Base-by-base conservation (phyloP, 2,113 vertebrate species). In the Pampusana beccarii region DNA sequence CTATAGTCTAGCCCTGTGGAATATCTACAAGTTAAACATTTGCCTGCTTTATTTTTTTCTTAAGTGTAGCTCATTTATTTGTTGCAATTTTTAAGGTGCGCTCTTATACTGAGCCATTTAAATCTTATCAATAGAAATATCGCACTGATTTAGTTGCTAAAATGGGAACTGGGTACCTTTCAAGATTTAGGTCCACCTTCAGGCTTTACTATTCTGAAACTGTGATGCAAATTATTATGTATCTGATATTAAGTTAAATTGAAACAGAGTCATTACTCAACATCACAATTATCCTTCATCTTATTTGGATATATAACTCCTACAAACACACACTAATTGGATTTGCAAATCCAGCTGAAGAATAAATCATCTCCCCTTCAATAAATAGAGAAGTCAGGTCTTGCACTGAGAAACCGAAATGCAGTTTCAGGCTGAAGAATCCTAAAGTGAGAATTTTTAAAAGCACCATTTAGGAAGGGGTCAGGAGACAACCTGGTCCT, bases 21-120 rank as follows among this genome's bases (percentile, higher is more conserved):
- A 70, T 38, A 53, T 13, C 29, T 67, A 94, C 81, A 94, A 96
- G 46, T 38, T 80, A 90, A 96, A 83, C 33, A 86, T 71, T 88
- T 87, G 80, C 62, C 38, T 69, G 50, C 16, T 82, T 21, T 60
- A 6, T 25, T 40, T 50, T 86, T 85, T 79, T 21, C 34, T 73
- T 36, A 53, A 33, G 16, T 36, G 17, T 51, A 69, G 44, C 80
- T 87, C 11, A 67, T 79, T 81, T 85, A 72, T 80, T 93, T 91
- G n/a, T 58, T 92, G 46, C 7, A 33, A 28, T 60, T 84, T 83
- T 87, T 78, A 64, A 60, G 15, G 38, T 16, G 21, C 7, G 36
- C 8, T 73, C 54, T 42, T 78, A 36, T 4, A 67, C 24, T 84
- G 53, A 60, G 20, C 13, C 20, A 75, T 36, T 78, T 53, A 62